Conservation (phyloP, 2,113 vertebrate species). For the Perca flavescens region DNA sequence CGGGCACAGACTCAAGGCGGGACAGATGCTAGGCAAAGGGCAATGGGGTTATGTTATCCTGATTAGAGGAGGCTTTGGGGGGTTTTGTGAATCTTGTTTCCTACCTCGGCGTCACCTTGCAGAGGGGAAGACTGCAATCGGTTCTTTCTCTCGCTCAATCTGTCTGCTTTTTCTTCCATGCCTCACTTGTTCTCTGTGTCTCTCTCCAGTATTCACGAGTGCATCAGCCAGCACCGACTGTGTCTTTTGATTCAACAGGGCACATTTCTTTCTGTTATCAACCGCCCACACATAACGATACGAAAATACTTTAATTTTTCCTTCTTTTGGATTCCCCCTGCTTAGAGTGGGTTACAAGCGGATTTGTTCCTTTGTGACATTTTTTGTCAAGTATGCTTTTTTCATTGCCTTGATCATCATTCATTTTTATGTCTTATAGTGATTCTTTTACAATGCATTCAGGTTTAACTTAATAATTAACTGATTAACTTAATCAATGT, state of each 20-base stretch:
- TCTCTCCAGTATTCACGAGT: conserved; percentile 35
- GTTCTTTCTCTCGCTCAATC: conserved; percentile 20
- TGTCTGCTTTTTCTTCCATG: conserved; percentile 17
- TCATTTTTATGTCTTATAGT: not conserved
- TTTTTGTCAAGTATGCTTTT: conserved; percentile 26
- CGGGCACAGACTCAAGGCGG: conserved; percentile 69
- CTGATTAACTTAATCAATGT: not conserved
- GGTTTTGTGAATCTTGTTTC: conserved; percentile 60
- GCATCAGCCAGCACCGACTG: conserved; percentile 19
- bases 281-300: conserved; percentile 23
- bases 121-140: conserved; percentile 44
- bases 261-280: conserved; percentile 54
- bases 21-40: conserved; percentile 77
- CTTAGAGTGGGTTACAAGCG: conserved; percentile 47
- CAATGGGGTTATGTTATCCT: conserved; percentile 78
- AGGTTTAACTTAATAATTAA: not conserved
- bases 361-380: conserved; percentile 54
- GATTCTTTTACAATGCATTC: not conserved
- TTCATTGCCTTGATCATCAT: not conserved
- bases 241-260: conserved; percentile 41
- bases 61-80: conserved; percentile 67
- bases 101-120: conserved; percentile 56
- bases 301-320: conserved; percentile 44
- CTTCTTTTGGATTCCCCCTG: conserved; percentile 27
- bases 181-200: conserved; percentile 11